Evolutionary conservation across 37 sponge, comb jelly and placozoan genomes (phyloP).

Genomic region (Tethya wilhelma): DNA sequence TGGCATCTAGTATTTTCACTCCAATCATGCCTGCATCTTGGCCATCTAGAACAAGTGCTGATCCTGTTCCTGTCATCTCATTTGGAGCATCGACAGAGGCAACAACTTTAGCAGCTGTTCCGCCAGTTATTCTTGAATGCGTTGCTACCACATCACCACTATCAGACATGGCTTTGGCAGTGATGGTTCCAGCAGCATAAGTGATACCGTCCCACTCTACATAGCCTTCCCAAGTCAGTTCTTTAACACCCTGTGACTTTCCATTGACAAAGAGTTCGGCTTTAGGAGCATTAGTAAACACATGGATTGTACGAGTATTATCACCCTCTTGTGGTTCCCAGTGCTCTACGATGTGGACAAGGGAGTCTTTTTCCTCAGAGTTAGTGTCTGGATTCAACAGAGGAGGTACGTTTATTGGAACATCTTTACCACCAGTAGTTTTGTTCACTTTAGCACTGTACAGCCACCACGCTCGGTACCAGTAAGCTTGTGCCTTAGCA

Average conservation of each 20-base stretch:
- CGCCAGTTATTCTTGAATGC: slow-evolving; percentile 44
- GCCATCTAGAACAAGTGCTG: slow-evolving; percentile 58
- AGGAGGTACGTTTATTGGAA: slow-evolving; percentile 27
- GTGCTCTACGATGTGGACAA: slow-evolving; percentile 59
- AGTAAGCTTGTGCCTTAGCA: slow-evolving; percentile 65
- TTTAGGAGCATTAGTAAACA: slow-evolving; percentile 61
- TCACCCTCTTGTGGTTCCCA: slow-evolving; percentile 27
- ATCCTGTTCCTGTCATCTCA: slow-evolving; percentile 55
- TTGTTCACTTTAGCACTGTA: slow-evolving; percentile 48
- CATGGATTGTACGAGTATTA: slow-evolving; percentile 45
- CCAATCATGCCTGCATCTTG: slow-evolving; percentile 68
- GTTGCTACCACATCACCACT: slow-evolving; percentile 26
- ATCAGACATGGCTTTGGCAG: slow-evolving; percentile 29
- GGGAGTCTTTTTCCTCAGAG: slow-evolving; percentile 30
- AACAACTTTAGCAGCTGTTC: slow-evolving; percentile 14
- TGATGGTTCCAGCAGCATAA: slow-evolving; percentile 43
- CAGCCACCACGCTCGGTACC: slow-evolving; percentile 70
- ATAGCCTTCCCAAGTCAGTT: slow-evolving; percentile 53
- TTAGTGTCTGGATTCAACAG: slow-evolving; percentile 23
- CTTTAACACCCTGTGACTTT: slow-evolving; percentile 35
- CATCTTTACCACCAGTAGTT: slow-evolving; percentile 30
- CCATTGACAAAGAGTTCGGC: slow-evolving; percentile 59
- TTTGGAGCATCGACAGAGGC: slow-evolving; percentile 41
- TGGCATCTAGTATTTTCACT: slow-evolving; percentile 47
- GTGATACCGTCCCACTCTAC: slow-evolving; percentile 38